These are phyloP conservation scores for Cerastis leucographa DNA, from an alignment of 2,888 invertebrate species.

Conservation along the genomic window DNA sequence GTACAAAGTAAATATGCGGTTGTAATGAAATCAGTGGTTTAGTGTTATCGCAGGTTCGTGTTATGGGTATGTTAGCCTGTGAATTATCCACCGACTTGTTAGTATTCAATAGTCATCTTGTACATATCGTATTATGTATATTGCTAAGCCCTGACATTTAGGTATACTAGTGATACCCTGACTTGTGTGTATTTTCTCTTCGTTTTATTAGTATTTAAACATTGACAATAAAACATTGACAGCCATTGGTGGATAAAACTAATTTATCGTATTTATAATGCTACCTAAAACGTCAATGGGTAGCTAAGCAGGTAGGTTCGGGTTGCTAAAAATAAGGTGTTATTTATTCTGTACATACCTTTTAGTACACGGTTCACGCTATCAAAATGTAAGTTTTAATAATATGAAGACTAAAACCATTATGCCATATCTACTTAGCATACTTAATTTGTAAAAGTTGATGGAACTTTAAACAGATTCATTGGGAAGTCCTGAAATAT, in stretches of 20 bases:
- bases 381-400: not conserved
- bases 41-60: slow-evolving; percentile 73
- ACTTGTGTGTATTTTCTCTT: slow-evolving; percentile 38
- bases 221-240: slow-evolving; percentile 65
- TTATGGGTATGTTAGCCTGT: slow-evolving; percentile 76
- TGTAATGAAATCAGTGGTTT: slow-evolving; percentile 84
- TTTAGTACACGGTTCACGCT: not conserved
- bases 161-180: slow-evolving; percentile 29
- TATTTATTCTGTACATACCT: not conserved
- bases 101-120: slow-evolving; percentile 69
- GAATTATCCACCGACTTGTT: slow-evolving; percentile 63
- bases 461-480: not conserved
- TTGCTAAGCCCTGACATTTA: slow-evolving; percentile 49
- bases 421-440: not conserved
- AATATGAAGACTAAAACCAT: not conserved
- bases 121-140: slow-evolving; percentile 35
- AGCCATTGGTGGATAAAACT: slow-evolving; percentile 54
- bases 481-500: not conserved
- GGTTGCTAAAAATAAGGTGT: not conserved
- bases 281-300: slow-evolving; percentile 31
- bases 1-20: slow-evolving; percentile 76
- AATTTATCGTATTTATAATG: slow-evolving; percentile 58
- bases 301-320: slow-evolving; percentile 5
- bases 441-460: not conserved
- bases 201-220: slow-evolving; percentile 58